Base-by-base conservation (phyloP, 2,797 vertebrate species). In the Hafferia zeledoni region DNA sequence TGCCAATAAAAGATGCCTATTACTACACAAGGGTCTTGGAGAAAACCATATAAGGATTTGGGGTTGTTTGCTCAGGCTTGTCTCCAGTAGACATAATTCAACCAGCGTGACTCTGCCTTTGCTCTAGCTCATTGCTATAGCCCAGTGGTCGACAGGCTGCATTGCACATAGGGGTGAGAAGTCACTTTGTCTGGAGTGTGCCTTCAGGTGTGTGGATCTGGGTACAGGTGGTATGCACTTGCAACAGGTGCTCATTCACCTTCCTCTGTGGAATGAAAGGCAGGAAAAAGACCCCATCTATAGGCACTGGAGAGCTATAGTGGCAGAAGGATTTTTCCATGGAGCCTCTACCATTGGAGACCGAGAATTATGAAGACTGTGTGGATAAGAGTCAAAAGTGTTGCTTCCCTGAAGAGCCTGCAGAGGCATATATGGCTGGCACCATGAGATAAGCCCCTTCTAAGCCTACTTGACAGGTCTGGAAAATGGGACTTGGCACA, bases 61-160 rank as follows among this genome's bases (percentile, higher is more conserved):
- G 23, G 53, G 20, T 5, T 35, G 41, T 41, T 67, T 78, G 55
- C 24, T 60, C 69, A 15, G 31, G 19, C 46, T 60, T 63, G 44
- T 60, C 52, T 83, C 59, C 57, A 43, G 41, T 13, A 68, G 81
- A 18, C 4, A 1, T 7, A 69, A 27, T 44, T 79, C 86, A 37
- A 19, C 37, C 28, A 23, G 53, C 65, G 57, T 17, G 74, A 41
- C 44, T 92, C 17, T 33, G 85, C 90, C 50, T 69, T 65, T 23
- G 63, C 39, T 55, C 52, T 35, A 39, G 91, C 93, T 95, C 85
- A 41, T 72, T 46, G 64, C 52, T 91, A 70, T 94, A 76, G 70
- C 93, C 89, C 87, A 95, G 68, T 10, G 61, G 88, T 53, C 24
- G 56, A 27, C 57, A 14, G 79, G 78, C 82, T 85, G 56, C 80